A percentile compares a stretch with the other conserved stretches of the same genome.
Evolutionary conservation across 1,140 invertebrate genomes (phyloP).

Genomic region (Nomia melanderi): DNA sequence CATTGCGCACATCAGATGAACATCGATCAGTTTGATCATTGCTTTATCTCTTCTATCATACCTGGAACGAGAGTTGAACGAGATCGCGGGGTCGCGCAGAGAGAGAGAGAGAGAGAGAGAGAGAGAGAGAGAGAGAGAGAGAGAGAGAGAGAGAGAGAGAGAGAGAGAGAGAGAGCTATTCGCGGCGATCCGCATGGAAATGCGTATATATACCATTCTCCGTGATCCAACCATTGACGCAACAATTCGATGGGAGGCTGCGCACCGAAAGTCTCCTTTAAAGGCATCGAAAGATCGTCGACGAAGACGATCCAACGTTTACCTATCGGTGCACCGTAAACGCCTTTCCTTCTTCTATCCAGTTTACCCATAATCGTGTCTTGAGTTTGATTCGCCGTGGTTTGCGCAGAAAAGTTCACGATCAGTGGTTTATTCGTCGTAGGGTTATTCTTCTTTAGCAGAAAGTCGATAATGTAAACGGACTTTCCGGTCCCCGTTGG

Average conservation of each 20-base stretch:
- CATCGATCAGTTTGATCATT: slow-evolving; percentile 92
- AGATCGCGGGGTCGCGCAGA: too few species aligned
- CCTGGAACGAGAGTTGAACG: slow-evolving; percentile 89
- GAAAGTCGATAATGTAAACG: slow-evolving; percentile 90
- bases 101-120: too few species aligned
- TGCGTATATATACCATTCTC: slow-evolving; percentile 85
- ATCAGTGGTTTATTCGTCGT: slow-evolving; percentile 92
- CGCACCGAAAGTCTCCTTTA: slow-evolving; percentile 92
- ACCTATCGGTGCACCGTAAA: slow-evolving; percentile 94
- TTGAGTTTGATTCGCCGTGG: slow-evolving; percentile 95
- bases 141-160: too few species aligned
- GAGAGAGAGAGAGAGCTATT: too few species aligned
- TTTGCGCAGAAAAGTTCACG: slow-evolving; percentile 97
- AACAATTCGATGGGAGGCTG: slow-evolving; percentile 96
- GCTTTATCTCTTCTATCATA: slow-evolving; percentile 94
- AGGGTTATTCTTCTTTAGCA: slow-evolving; percentile 91
- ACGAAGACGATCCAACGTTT: slow-evolving; percentile 95
- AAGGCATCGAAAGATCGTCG: slow-evolving; percentile 96
- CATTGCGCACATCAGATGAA: slow-evolving; percentile 94
- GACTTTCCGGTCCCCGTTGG: slow-evolving; percentile 97
- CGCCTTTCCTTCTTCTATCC: slow-evolving; percentile 95
- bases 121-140: too few species aligned
- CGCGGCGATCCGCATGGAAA: too few species aligned
- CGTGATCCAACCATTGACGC: slow-evolving; percentile 94
- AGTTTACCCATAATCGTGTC: slow-evolving; percentile 97